These are phyloP conservation scores for Pyrrhia umbra DNA, from an alignment of 2,888 invertebrate species.

Conservation along the genomic window DNA sequence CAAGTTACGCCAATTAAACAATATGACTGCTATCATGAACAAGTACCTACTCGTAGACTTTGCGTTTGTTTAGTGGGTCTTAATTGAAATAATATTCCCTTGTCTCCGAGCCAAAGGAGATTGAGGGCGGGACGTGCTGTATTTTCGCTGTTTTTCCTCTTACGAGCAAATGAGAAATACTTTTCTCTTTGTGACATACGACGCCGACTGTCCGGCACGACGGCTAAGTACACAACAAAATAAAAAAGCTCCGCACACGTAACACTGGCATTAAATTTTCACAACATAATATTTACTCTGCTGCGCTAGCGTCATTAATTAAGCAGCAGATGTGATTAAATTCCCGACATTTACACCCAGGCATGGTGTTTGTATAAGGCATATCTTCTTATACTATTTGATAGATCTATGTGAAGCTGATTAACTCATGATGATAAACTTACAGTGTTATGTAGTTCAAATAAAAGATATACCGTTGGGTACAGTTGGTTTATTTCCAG, in stretches of 20 bases:
- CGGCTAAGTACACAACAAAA: slow-evolving; percentile 71
- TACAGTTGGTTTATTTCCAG: no score
- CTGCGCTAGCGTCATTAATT: slow-evolving; percentile 39
- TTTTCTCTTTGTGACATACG: slow-evolving; percentile 85
- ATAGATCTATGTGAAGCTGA: no score
- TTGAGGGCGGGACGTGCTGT: slow-evolving; percentile 79
- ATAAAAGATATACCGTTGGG: no score
- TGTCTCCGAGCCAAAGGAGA: slow-evolving; percentile 81
- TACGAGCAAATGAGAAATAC: slow-evolving; percentile 84
- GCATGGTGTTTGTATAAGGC: not conserved
- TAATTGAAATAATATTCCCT: slow-evolving; percentile 87
- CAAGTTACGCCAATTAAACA: slow-evolving; percentile 68
- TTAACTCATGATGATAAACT: no score
- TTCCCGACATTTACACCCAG: slow-evolving; percentile 48
- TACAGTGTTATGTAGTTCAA: no score
- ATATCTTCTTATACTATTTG: not conserved
- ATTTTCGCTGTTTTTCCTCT: slow-evolving; percentile 81
- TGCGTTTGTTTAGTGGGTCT: slow-evolving; percentile 72
- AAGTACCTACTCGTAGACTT: slow-evolving; percentile 64
- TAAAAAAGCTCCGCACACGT: slow-evolving; percentile 64
- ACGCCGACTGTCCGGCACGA: slow-evolving; percentile 74
- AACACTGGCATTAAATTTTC: slow-evolving; percentile 57
- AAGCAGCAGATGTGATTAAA: slow-evolving; percentile 59
- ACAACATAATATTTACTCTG: slow-evolving; percentile 52
- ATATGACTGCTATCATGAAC: slow-evolving; percentile 66